A percentile compares a stretch with the other conserved stretches of the same genome.
phyloP scores from a whole-genome alignment of 1,140 invertebrate genomes.

The Lerema accius region DNA sequence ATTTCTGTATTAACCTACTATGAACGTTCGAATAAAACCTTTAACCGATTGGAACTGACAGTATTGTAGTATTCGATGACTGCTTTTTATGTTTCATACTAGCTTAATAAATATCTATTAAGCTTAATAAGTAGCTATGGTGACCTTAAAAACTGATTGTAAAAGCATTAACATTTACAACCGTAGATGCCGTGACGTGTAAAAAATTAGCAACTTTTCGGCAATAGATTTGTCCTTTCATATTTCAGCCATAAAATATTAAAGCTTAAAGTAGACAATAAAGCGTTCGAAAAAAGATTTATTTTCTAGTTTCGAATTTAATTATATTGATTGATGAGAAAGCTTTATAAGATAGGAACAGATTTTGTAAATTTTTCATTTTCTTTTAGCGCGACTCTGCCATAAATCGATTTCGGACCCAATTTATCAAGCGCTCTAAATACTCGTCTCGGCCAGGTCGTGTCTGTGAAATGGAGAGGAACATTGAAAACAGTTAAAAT shows the following conservation, averaged over 20 bases:
- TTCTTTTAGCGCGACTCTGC: slow-evolving; percentile 60
- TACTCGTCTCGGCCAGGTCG: slow-evolving; percentile 55
- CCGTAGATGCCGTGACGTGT: too few relatives aligned
- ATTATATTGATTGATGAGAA: slow-evolving; percentile 75
- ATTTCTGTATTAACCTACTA: slow-evolving; percentile 59
- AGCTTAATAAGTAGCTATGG: too few relatives aligned
- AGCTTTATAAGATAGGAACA: slow-evolving; percentile 66
- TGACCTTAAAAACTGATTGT: too few relatives aligned
- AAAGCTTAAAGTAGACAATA: neutral
- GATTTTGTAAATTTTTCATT: slow-evolving; percentile 74
- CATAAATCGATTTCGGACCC: slow-evolving; percentile 66
- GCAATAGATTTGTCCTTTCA: too few relatives aligned
- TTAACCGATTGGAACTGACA: neutral
- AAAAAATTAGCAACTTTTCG: too few relatives aligned
- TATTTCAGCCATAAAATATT: neutral
- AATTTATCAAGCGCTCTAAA: slow-evolving; percentile 74
- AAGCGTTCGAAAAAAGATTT: slow-evolving; percentile 3
- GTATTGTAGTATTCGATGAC: neutral
- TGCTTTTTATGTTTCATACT: neutral
- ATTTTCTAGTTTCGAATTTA: slow-evolving; percentile 54
- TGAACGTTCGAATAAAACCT: slow-evolving; percentile 11
- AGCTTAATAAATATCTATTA: too few relatives aligned
- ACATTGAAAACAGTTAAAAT: slow-evolving; percentile 57
- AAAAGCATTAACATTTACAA: too few relatives aligned
- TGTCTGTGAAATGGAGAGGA: slow-evolving; percentile 64